These are phyloP conservation scores for Delphinus delphis DNA, from an alignment of 2,113 vertebrate species.

Conservation along the genomic window DNA sequence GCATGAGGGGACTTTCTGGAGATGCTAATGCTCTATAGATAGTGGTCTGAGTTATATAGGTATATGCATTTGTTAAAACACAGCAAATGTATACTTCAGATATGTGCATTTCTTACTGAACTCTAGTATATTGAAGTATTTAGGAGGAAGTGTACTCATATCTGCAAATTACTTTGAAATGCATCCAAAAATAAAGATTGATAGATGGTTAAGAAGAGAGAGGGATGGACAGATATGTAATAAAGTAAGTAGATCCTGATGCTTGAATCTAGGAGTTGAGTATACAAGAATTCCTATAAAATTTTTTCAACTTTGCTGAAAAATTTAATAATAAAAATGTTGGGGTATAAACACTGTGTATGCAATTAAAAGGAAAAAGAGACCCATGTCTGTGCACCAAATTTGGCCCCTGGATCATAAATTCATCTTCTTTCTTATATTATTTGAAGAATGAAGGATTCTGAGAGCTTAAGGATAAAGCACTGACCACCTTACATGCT, in stretches of 20 bases:
- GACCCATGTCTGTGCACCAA: not conserved
- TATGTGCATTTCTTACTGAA: not conserved
- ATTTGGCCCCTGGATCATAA: not conserved
- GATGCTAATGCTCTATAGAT: not conserved
- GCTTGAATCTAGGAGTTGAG: not conserved
- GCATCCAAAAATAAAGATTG: not conserved
- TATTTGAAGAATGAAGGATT: conserved; percentile 34
- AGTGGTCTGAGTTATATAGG: not conserved
- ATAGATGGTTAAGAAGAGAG: not conserved
- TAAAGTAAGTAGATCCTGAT: not conserved
- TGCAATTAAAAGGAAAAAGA: conserved; percentile 33
- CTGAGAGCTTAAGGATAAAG: not conserved
- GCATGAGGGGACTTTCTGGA: not conserved
- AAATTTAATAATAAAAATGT: not conserved
- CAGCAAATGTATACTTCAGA: not conserved
- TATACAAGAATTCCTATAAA: not conserved
- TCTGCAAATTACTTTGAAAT: conserved; percentile 27
- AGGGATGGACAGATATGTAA: not conserved
- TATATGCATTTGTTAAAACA: not conserved
- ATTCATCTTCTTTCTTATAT: conserved; percentile 1
- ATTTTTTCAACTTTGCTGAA: not conserved
- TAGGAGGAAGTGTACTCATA: not conserved
- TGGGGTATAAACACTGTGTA: not conserved
- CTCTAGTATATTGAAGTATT: not conserved
- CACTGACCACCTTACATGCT: not conserved